A percentile compares a stretch with the other conserved stretches of the same genome.
These are phyloP conservation scores for Sebastes alutus DNA, from an alignment of 2,797 vertebrate genomes.

Conservation along the genomic window DNA sequence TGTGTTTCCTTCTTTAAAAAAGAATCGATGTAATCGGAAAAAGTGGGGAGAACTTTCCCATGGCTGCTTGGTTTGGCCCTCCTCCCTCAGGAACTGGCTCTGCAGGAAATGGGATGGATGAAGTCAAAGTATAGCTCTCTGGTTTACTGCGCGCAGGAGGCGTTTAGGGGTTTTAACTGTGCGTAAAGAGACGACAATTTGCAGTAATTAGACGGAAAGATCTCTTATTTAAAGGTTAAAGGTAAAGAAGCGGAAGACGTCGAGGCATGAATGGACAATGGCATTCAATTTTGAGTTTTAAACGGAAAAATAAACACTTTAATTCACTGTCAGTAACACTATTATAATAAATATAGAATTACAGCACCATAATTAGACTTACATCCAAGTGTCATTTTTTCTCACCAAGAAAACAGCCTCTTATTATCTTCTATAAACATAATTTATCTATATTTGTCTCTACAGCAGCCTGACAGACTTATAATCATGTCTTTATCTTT, in stretches of 20 bases:
- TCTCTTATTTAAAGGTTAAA: constrained; percentile 7
- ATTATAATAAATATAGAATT: not conserved
- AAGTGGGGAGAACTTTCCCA: constrained; percentile 82
- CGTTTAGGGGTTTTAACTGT: not conserved
- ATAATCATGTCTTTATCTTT: not conserved
- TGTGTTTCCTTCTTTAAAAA: constrained; percentile 55
- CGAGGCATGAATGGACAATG: not conserved
- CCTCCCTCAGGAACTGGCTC: constrained; percentile 79
- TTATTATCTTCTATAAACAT: not conserved
- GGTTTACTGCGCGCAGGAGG: constrained; percentile 14
- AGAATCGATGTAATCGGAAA: constrained; percentile 70
- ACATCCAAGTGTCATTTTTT: not conserved
- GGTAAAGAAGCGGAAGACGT: not conserved
- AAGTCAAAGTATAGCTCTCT: constrained; percentile 53
- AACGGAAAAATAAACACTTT: not conserved
- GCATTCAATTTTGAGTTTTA: not conserved
- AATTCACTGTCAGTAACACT: not conserved
- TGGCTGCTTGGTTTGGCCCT: constrained; percentile 66
- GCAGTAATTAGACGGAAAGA: not conserved
- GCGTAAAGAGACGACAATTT: not conserved
- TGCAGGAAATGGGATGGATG: constrained; percentile 82
- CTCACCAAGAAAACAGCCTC: not conserved
- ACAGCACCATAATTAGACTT: not conserved
- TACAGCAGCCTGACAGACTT: too few species aligned
- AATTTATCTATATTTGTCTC: not conserved